Conservation (phyloP, 1,140 invertebrate species). For the Dendroctonus ponderosae region DNA sequence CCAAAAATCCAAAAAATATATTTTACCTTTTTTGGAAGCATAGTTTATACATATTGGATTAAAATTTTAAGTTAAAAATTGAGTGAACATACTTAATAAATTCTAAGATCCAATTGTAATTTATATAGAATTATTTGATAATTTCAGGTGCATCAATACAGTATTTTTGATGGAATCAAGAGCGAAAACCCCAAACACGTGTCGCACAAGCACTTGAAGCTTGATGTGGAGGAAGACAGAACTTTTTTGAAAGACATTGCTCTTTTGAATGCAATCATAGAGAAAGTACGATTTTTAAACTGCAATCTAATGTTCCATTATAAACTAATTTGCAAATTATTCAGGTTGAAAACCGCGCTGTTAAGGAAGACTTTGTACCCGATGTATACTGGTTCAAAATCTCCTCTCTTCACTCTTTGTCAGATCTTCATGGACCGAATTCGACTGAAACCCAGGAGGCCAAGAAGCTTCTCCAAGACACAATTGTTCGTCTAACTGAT, state of each 20-base stretch:
- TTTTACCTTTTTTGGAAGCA: no score
- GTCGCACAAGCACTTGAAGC: slow-evolving; percentile 57
- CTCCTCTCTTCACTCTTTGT: slow-evolving; percentile 60
- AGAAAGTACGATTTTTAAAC: slow-evolving; percentile 51
- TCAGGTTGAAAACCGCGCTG: slow-evolving; percentile 48
- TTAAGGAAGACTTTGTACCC: slow-evolving; percentile 58
- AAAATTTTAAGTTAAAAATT: no score
- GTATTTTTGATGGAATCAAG: slow-evolving; percentile 56
- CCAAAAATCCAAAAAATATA: no score
- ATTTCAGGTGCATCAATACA: slow-evolving; percentile 50
- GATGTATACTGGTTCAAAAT: slow-evolving; percentile 69
- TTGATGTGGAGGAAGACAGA: slow-evolving; percentile 60
- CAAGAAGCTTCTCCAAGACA: slow-evolving; percentile 61
- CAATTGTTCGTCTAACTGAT: slow-evolving; percentile 56
- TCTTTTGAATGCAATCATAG: slow-evolving; percentile 60
- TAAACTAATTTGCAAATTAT: slow-evolving; percentile 3
- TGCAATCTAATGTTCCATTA: background rate
- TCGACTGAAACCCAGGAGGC: slow-evolving; percentile 68
- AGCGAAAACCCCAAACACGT: slow-evolving; percentile 51
- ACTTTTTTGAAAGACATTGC: slow-evolving; percentile 66
- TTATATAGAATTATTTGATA: slow-evolving; percentile 1
- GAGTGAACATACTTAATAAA: no score
- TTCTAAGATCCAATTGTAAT: background rate
- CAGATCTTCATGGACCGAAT: slow-evolving; percentile 66
- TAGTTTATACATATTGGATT: no score